Percentiles rank a stretch among this genome's conserved stretches.
Conservation (phyloP, 1,140 invertebrate genomes). For the Batillaria attramentaria region DNA sequence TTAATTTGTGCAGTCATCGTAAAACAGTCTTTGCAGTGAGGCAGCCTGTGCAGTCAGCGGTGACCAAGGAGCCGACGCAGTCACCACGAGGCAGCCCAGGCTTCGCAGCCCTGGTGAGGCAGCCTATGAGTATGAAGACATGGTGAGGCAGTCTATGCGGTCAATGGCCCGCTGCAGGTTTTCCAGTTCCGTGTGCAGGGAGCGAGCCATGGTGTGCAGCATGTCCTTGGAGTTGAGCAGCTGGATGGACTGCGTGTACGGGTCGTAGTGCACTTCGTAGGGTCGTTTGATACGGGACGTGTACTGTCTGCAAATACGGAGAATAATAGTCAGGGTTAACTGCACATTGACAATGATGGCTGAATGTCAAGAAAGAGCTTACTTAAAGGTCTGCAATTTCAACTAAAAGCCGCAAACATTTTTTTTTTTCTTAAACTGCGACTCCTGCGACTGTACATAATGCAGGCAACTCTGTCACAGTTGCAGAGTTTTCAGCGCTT, state of each 20-base stretch:
- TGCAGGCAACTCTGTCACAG: too few relatives aligned
- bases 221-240: conserved; percentile 86
- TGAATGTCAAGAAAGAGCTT: too few relatives aligned
- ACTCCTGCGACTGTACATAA: too few relatives aligned
- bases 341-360: too few relatives aligned
- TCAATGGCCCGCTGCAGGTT: conserved; percentile 47
- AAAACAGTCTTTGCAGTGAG: not conserved
- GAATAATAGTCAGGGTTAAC: not conserved
- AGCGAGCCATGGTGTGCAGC: conserved; percentile 34
- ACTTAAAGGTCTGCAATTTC: too few relatives aligned
- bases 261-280: conserved; percentile 94
- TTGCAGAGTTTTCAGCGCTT: too few relatives aligned
- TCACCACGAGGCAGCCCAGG: too few relatives aligned
- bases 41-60: not conserved
- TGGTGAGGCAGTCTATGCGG: conserved; percentile 37
- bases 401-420: too few relatives aligned
- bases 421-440: too few relatives aligned
- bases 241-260: conserved; percentile 94
- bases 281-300: conserved; percentile 89
- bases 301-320: conserved; percentile 82
- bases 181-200: conserved; percentile 46
- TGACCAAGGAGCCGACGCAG: not conserved
- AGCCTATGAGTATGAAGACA: conserved; percentile 19
- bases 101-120: not conserved
- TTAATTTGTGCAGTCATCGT: not conserved